These are phyloP conservation scores for Lamellibrachia luymesi DNA, from an alignment of 1,140 invertebrate species.

Conservation along the genomic window DNA sequence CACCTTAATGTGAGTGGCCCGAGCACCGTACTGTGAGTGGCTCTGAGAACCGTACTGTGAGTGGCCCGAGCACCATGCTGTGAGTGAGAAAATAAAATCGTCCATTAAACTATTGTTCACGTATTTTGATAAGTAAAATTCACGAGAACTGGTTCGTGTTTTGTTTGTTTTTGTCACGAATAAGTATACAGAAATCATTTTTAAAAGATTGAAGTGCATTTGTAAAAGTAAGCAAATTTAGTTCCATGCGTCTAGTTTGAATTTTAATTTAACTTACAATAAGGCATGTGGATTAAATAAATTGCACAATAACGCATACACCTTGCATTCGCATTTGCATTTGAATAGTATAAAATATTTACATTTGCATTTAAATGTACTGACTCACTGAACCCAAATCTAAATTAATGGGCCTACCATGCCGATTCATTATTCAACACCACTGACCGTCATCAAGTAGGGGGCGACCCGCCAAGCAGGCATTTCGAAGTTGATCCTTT, in stretches of 20 bases:
- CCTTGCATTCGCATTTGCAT: not conserved
- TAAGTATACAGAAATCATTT: too few species aligned
- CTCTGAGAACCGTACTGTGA: not conserved
- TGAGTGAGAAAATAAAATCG: too few species aligned
- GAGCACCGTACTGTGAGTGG: not conserved
- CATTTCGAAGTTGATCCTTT: not conserved
- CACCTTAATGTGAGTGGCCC: not conserved
- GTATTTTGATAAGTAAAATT: not conserved
- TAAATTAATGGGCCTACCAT: not conserved
- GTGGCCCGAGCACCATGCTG: too few species aligned
- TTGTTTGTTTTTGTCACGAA: not conserved
- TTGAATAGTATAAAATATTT: not conserved
- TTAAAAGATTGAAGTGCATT: not conserved
- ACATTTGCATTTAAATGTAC: not conserved
- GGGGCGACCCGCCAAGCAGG: not conserved
- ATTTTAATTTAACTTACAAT: too few species aligned
- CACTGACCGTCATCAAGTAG: not conserved
- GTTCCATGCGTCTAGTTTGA: too few species aligned
- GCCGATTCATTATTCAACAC: not conserved
- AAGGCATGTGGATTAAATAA: too few species aligned
- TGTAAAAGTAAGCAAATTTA: not conserved
- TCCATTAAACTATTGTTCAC: not conserved
- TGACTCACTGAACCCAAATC: not conserved
- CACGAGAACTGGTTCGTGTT: not conserved
- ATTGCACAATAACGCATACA: too few species aligned